phyloP scores from a whole-genome alignment of 2,797 vertebrate genomes.

The Scolopax bukidnonensis region DNA sequence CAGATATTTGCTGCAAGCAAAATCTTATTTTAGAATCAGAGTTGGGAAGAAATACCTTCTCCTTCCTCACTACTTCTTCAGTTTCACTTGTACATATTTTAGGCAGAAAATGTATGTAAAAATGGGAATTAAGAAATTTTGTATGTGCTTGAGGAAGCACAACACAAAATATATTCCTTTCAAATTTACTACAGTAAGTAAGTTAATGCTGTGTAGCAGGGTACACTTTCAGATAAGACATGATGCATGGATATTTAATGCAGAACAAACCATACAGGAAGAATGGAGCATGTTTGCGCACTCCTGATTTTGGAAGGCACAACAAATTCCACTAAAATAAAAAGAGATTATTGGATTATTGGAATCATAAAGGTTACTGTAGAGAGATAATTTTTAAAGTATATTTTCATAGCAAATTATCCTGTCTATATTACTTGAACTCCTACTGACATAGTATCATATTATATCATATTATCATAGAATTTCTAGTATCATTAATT shows the following conservation, averaged over 20 bases:
- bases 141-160: neutral
- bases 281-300: neutral
- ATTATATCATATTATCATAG: too few species aligned
- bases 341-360: neutral
- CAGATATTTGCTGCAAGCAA: neutral
- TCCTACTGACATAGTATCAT: neutral
- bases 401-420: neutral
- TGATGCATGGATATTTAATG: neutral
- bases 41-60: neutral
- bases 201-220: neutral
- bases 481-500: neutral
- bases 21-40: neutral
- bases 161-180: neutral
- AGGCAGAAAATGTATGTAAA: neutral
- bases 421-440: neutral
- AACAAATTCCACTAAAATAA: neutral
- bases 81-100: neutral
- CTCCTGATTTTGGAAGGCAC: neutral
- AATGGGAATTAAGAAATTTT: neutral
- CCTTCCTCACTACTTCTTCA: neutral
- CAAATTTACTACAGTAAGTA: neutral
- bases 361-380: neutral
- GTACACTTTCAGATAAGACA: neutral
- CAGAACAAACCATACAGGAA: neutral
- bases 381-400: neutral